phyloP scores from a whole-genome alignment of 2,888 invertebrate genomes.

The Heteromyza rotundicornis region DNA sequence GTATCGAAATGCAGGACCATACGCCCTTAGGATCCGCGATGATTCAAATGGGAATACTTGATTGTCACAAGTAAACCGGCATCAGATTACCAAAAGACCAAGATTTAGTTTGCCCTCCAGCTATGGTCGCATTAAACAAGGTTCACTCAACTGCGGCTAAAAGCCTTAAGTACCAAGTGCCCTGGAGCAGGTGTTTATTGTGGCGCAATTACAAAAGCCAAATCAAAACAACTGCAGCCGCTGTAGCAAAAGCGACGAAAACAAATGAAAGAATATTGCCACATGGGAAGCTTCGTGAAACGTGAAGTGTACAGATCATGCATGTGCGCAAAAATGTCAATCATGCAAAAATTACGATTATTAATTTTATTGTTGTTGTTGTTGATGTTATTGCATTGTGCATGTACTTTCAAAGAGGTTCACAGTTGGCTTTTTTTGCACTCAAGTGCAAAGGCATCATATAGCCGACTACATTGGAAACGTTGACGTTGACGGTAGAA shows the following conservation, averaged over 20 bases:
- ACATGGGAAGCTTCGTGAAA: not conserved
- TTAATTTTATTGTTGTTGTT: constrained; percentile 32
- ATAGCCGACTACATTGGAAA: not conserved
- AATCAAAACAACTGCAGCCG: constrained; percentile 5
- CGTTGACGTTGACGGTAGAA: not conserved
- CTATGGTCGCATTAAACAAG: not conserved
- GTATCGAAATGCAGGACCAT: no score
- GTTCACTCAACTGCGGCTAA: not conserved
- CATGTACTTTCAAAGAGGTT: not conserved
- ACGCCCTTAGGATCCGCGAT: no score
- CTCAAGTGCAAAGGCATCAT: not conserved
- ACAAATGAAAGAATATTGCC: not conserved
- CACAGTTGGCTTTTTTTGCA: not conserved
- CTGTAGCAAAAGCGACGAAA: not conserved
- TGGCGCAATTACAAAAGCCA: constrained; percentile 9
- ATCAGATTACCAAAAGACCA: not conserved
- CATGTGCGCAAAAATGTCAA: constrained; percentile 50
- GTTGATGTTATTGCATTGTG: not conserved
- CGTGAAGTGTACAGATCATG: constrained; percentile 36
- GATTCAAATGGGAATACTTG: not conserved
- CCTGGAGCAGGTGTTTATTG: constrained; percentile 4
- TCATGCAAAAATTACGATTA: constrained; percentile 51
- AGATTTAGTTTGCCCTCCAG: not conserved
- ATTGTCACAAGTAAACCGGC: not conserved
- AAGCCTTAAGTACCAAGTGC: no score